These are phyloP conservation scores for Linnaemya tessellans DNA, from an alignment of 2,888 invertebrate genomes.

Conservation along the genomic window DNA sequence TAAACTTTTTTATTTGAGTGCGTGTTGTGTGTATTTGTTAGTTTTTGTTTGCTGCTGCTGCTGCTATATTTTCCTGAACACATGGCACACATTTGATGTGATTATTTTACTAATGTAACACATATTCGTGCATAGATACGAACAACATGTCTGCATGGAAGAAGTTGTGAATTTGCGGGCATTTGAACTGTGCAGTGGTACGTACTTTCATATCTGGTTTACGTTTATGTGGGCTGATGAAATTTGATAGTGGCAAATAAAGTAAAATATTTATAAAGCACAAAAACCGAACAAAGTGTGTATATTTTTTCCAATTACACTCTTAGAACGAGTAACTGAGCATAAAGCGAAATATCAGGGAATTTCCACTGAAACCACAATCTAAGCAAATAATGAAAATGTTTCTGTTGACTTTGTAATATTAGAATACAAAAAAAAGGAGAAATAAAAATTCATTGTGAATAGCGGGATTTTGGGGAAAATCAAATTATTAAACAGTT, in stretches of 20 bases:
- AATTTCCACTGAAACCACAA: not conserved
- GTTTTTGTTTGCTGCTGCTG: conserved; percentile 29
- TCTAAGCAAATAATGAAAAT: not conserved
- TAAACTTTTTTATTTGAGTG: conserved; percentile 51
- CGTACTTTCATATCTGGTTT: conserved; percentile 62
- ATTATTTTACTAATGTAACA: conserved; percentile 46
- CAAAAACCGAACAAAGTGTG: conserved; percentile 3
- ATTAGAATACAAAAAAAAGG: not conserved
- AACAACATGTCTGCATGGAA: not conserved
- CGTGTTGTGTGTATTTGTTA: too few relatives aligned
- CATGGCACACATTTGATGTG: conserved; percentile 55
- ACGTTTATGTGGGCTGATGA: conserved; percentile 69
- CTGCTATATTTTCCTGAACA: conserved; percentile 32
- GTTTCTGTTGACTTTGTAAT: not conserved
- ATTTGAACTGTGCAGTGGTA: conserved; percentile 29
- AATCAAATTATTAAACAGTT: too few relatives aligned
- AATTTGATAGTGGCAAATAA: conserved; percentile 61
- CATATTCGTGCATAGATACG: conserved; percentile 7
- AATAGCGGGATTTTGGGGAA: too few relatives aligned
- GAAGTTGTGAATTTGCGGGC: conserved; percentile 1
- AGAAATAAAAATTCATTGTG: not conserved
- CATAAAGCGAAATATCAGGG: conserved; percentile 12
- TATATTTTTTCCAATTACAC: conserved; percentile 9
- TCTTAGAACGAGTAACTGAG: conserved; percentile 47
- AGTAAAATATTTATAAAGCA: conserved; percentile 26